Evolutionary conservation across 2,888 invertebrate genomes (phyloP), one percentile per base, ranked within the genome.

Genomic region (Drymonia ruficornis): DNA sequence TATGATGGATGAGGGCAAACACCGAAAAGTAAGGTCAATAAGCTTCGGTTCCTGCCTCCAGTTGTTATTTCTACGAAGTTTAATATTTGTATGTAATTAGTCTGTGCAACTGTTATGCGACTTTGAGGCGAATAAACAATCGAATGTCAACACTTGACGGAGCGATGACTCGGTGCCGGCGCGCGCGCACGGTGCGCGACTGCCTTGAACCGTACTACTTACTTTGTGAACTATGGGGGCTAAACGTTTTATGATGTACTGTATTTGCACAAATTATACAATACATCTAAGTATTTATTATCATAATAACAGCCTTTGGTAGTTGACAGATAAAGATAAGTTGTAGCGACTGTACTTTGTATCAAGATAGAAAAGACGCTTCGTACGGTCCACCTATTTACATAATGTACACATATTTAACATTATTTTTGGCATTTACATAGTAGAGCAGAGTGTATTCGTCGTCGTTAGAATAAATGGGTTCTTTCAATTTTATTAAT

Each of bases 91-190:
- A 73, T 76, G 72, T 81, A 81, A 85, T 87, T 85, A 81, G 81
- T 84, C 80, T 83, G 81, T 80, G 87, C 84, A 86, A 84, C 84
- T 84, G 87, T 87, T 82, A 79, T 85, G 81, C 80, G 82, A 64
- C 67, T 80, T 80, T 82, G 86, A 80, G 72, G 81, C 80, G 83
- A 80, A 83, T 82, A 89, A 88, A 91, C 90, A 91, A 84, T 84
- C 83, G 78, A 84, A 75, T 78, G 90, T 90, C 84, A 90, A 91
- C 87, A 91, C 91, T 91, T 72, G 76, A 90, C 73, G 86, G 90
- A 85, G 84, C 91, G 89, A 88, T 89, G 91, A 89, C 91, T 84
- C 71, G 77, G 64, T 9, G 46, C 48, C 56, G 59, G 52, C 55
- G 49, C 56, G 54, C 57, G 49, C 53, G 29, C 47, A 44, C 76